phyloP scores from a whole-genome alignment of 1,140 invertebrate genomes.

The Cyrtorhinus lividipennis region DNA sequence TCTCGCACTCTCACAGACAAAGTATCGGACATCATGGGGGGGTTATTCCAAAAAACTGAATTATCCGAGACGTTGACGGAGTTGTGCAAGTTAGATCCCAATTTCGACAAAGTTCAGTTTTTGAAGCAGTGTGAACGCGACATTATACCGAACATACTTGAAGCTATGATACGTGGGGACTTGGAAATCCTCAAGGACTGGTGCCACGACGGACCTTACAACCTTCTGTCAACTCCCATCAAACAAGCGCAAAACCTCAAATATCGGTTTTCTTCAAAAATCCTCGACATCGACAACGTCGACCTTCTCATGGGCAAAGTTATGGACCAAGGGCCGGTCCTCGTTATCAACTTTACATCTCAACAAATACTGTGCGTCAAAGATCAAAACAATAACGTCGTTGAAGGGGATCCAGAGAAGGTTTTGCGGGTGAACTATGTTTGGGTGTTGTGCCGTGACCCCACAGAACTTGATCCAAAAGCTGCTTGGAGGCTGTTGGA shows the following conservation, averaged over 20 bases:
- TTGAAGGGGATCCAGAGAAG: slow-evolving; percentile 94
- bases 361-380: slow-evolving; percentile 92
- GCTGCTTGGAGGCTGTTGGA: slow-evolving; percentile 95
- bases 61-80: slow-evolving; percentile 95
- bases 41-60: slow-evolving; percentile 89
- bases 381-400: slow-evolving; percentile 66
- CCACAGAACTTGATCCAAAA: slow-evolving; percentile 80
- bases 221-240: slow-evolving; percentile 75
- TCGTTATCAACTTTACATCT: slow-evolving; percentile 88
- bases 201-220: slow-evolving; percentile 95
- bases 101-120: slow-evolving; percentile 79
- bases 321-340: slow-evolving; percentile 96
- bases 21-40: slow-evolving; percentile 71
- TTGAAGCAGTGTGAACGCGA: slow-evolving; percentile 85
- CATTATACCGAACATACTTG: slow-evolving; percentile 96
- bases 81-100: slow-evolving; percentile 93
- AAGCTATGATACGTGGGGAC: slow-evolving; percentile 83
- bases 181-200: slow-evolving; percentile 91
- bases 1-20: slow-evolving; percentile 86
- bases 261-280: slow-evolving; percentile 68
- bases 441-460: slow-evolving; percentile 94
- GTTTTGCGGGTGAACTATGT: slow-evolving; percentile 88
- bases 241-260: slow-evolving; percentile 70
- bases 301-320: slow-evolving; percentile 95
- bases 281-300: slow-evolving; percentile 89